Evolutionary conservation across 2,113 vertebrate species (phyloP).

Genomic region (Coregonus clupeaformis): DNA sequence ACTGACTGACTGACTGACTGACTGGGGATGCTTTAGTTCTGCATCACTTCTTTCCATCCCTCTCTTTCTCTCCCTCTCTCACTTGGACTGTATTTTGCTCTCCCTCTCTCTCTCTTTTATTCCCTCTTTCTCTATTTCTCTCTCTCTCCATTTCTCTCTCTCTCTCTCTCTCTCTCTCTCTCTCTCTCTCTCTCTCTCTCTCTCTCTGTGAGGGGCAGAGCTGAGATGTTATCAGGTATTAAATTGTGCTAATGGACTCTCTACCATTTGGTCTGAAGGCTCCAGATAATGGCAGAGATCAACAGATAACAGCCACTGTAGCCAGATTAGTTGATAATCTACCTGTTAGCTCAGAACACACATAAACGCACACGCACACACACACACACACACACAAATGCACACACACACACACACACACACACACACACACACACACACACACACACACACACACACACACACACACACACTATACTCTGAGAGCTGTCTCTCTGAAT

Average conservation of each 20-base stretch:
- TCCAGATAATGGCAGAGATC: slow-evolving; percentile 49
- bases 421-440: no score
- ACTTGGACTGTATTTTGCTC: background rate
- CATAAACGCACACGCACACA: slow-evolving; percentile 18
- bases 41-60: background rate
- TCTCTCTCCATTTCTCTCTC: no score
- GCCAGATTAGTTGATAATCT: slow-evolving; percentile 23
- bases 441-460: no score
- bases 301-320: slow-evolving; percentile 47
- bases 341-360: slow-evolving; percentile 11
- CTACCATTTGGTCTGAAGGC: slow-evolving; percentile 23
- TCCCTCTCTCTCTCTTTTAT: no score
- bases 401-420: no score
- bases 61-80: background rate
- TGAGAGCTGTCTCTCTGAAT: background rate
- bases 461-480: no score
- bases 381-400: background rate
- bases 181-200: background rate
- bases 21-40: background rate
- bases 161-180: no score
- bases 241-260: slow-evolving; percentile 42
- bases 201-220: slow-evolving; percentile 12
- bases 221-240: slow-evolving; percentile 55
- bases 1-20: slow-evolving; percentile 3
- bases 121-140: no score